Conservation (phyloP, 30 jellyfish, hydroid and myxozoan genomes). For the Chironex yamaguchii region DNA sequence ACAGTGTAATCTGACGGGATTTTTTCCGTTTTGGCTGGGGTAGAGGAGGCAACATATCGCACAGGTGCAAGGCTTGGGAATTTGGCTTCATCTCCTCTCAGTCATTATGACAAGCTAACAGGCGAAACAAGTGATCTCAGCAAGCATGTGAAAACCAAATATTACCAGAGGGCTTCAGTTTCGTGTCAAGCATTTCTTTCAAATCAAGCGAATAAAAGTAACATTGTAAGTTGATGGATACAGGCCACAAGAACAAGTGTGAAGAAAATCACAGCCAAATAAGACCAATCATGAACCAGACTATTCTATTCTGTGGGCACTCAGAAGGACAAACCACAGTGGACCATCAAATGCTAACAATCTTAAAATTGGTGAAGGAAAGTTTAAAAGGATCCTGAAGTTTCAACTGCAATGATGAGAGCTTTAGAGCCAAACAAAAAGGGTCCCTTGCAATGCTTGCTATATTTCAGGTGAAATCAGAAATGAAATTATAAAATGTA, state of each 20-base stretch:
- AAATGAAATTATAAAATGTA: slow-evolving; percentile 9
- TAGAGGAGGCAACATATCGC: slow-evolving; percentile 25
- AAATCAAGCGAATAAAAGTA: background rate
- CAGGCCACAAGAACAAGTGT: background rate
- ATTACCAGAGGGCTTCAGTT: background rate
- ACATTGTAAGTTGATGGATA: background rate
- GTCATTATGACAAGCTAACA: background rate
- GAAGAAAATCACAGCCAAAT: background rate
- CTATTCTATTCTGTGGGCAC: background rate
- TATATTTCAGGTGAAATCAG: slow-evolving; percentile 12
- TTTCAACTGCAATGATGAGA: background rate
- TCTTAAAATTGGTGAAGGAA: background rate
- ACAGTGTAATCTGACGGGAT: slow-evolving; percentile 4
- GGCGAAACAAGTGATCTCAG: no score
- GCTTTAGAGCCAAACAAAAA: background rate
- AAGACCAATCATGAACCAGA: background rate
- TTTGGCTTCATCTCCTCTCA: background rate
- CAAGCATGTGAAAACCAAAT: background rate
- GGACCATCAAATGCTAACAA: no score
- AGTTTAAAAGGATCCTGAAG: background rate
- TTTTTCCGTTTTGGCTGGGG: background rate
- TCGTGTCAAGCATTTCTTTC: background rate
- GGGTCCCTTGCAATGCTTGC: slow-evolving; percentile 7
- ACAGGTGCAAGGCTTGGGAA: slow-evolving; percentile 20
- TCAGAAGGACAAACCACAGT: background rate